Evolutionary conservation across 2,113 vertebrate species (phyloP).

Genomic region (Grallaria varia): DNA sequence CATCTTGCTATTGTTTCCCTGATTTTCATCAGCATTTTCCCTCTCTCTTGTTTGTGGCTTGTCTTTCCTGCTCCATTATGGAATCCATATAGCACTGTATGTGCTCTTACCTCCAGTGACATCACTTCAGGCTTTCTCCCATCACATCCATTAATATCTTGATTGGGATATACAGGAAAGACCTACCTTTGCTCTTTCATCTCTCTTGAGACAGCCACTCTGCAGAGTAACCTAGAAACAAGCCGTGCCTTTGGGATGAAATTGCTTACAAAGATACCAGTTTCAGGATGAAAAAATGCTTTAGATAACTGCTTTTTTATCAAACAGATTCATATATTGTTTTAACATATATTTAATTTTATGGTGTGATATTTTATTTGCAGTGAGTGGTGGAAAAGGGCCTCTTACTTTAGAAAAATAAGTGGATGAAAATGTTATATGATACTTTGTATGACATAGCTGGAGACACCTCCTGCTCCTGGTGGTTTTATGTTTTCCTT

Average conservation of each 20-base stretch:
- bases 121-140: conserved; percentile 29
- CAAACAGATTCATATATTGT: not conserved
- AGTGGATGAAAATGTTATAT: not conserved
- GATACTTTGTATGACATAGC: not conserved
- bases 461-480: not conserved
- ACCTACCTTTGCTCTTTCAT: conserved; percentile 45
- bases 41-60: not conserved
- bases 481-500: conserved; percentile 13
- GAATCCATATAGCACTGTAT: not conserved
- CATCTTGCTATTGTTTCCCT: not conserved
- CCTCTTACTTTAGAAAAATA: not conserved
- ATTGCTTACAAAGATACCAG: not conserved
- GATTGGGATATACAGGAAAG: not conserved
- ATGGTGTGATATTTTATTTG: not conserved
- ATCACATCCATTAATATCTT: conserved; percentile 35
- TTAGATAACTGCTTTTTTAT: not conserved
- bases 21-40: not conserved
- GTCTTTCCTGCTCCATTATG: not conserved
- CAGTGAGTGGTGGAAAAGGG: not conserved
- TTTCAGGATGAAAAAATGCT: not conserved
- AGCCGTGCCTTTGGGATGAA: not conserved
- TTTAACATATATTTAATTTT: not conserved
- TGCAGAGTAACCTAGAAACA: conserved; percentile 22
- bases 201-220: conserved; percentile 9
- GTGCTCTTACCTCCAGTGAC: conserved; percentile 14